Evolutionary conservation across 1,140 invertebrate species (phyloP).

Genomic region (Drosophila persimilis): DNA sequence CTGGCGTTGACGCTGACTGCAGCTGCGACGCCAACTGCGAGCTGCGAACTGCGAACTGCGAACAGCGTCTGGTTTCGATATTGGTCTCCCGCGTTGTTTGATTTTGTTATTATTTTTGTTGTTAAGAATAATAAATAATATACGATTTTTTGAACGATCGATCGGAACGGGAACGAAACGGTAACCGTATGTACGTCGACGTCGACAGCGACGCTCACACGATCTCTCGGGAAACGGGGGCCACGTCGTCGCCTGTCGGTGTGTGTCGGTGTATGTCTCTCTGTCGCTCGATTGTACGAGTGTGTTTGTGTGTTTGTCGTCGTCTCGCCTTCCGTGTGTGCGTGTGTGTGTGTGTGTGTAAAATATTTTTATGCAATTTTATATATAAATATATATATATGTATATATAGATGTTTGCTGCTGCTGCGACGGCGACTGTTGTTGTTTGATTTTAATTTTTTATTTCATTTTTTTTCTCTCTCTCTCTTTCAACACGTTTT

Average conservation of each 20-base stretch:
- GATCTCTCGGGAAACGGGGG: constrained; percentile 45
- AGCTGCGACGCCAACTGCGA: background rate
- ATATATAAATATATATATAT: constrained; percentile 61
- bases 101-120: constrained; percentile 47
- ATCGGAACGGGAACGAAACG: constrained; percentile 12
- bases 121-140: constrained; percentile 69
- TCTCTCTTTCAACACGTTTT: constrained; percentile 70
- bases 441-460: constrained; percentile 51
- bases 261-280: constrained; percentile 35
- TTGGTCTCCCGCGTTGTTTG: constrained; percentile 30
- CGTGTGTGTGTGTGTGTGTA: constrained; percentile 50
- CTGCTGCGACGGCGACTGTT: constrained; percentile 21
- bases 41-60: background rate
- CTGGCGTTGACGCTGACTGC: constrained; percentile 30
- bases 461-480: constrained; percentile 34
- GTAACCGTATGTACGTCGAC: constrained; percentile 25
- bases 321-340: constrained; percentile 1
- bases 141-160: constrained; percentile 15
- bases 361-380: constrained; percentile 82
- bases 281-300: constrained; percentile 23
- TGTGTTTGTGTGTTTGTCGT: constrained; percentile 2
- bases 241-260: constrained; percentile 62
- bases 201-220: constrained; percentile 36
- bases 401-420: constrained; percentile 40
- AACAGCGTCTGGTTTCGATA: too few relatives aligned